These are phyloP conservation scores for Aphyosemion australe DNA, from an alignment of 2,113 vertebrate species.

Conservation along the genomic window DNA sequence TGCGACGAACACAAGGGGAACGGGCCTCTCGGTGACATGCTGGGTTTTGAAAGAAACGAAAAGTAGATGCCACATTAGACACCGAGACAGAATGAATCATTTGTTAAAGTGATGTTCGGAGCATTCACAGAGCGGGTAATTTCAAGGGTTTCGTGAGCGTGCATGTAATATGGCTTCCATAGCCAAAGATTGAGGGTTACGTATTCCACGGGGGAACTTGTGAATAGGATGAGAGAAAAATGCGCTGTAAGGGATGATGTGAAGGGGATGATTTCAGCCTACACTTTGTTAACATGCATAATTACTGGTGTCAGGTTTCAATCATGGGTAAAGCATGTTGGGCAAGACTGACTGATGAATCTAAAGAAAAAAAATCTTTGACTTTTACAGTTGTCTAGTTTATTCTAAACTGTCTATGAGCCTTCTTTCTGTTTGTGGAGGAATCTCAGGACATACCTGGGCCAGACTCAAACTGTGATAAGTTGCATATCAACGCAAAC, in stretches of 20 bases:
- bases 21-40: conserved; percentile 40
- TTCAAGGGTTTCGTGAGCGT: conserved; percentile 7
- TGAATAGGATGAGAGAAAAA: neutral
- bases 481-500: too few species aligned
- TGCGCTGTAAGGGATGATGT: neutral
- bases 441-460: too few species aligned
- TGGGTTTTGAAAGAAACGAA: conserved; percentile 39
- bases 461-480: too few species aligned
- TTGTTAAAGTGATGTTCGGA: conserved; percentile 11
- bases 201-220: conserved; percentile 1
- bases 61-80: conserved; percentile 27
- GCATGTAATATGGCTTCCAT: conserved; percentile 15
- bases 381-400: too few species aligned
- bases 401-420: too few species aligned
- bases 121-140: conserved; percentile 17
- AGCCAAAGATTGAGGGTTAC: conserved; percentile 26
- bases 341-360: conserved; percentile 1
- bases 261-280: neutral
- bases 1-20: conserved; percentile 47
- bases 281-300: neutral
- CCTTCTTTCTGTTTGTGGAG: too few species aligned
- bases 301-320: neutral
- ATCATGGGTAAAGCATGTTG: neutral
- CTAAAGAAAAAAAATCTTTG: too few species aligned
- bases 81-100: neutral